Conservation (phyloP, 2,888 invertebrate species). For the Acanthosepion esculentum region DNA sequence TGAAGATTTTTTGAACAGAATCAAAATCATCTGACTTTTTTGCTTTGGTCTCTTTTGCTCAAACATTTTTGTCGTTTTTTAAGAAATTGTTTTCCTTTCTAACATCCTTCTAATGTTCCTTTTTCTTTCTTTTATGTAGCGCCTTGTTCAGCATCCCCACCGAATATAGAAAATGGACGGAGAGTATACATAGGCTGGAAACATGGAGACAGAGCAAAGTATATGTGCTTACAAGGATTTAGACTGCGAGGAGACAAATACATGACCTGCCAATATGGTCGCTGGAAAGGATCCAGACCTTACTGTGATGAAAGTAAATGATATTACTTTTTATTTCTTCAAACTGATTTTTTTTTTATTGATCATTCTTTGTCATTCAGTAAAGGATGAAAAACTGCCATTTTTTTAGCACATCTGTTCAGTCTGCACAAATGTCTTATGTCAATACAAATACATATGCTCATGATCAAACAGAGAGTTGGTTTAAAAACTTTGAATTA, state of each 20-base stretch:
- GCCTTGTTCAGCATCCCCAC: slow-evolving; percentile 85
- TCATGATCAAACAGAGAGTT: too few relatives aligned
- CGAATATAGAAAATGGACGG: slow-evolving; percentile 91
- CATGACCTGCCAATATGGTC: slow-evolving; percentile 91
- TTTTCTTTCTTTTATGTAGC: slow-evolving; percentile 71
- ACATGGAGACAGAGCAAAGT: slow-evolving; percentile 95
- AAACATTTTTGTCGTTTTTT: too few relatives aligned
- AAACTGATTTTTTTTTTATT: neutral
- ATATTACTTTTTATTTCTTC: neutral
- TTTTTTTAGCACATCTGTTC: too few relatives aligned
- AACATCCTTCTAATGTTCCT: neutral
- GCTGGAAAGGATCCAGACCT: slow-evolving; percentile 93
- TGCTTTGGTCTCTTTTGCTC: too few relatives aligned
- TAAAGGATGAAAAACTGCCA: too few relatives aligned
- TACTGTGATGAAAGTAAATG: slow-evolving; percentile 81
- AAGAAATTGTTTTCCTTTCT: neutral
- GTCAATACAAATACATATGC: too few relatives aligned
- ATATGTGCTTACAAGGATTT: slow-evolving; percentile 94
- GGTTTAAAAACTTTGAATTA: too few relatives aligned
- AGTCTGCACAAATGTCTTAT: too few relatives aligned
- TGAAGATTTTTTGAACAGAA: too few relatives aligned
- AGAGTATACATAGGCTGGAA: slow-evolving; percentile 97
- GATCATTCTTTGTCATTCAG: too few relatives aligned
- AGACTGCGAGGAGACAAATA: slow-evolving; percentile 81
- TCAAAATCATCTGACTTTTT: too few relatives aligned